Percentiles rank a stretch among this genome's conserved stretches.
Conservation (phyloP, 1,140 invertebrate genomes). For the Trinorchestia longiramus region DNA sequence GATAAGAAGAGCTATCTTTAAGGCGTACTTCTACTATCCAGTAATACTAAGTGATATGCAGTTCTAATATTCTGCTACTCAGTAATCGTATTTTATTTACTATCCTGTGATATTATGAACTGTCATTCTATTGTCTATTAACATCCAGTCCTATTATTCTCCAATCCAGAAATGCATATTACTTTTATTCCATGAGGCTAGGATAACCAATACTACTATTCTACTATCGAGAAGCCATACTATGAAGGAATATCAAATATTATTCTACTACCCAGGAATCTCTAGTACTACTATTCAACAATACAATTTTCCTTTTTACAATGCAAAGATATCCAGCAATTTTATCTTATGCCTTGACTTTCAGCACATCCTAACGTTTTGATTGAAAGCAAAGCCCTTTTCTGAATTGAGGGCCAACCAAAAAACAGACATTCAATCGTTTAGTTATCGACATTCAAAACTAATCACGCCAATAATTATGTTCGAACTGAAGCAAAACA, state of each 20-base stretch:
- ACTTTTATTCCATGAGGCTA: not conserved
- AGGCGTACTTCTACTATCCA: not conserved
- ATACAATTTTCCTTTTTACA: not conserved
- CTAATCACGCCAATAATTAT: no score
- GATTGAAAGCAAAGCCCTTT: no score
- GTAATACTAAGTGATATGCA: not conserved
- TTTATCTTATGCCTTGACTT: no score
- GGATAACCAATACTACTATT: no score
- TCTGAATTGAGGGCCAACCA: no score
- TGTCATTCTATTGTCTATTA: not conserved
- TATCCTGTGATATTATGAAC: no score
- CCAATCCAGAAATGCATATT: not conserved
- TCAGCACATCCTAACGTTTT: no score
- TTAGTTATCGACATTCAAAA: no score
- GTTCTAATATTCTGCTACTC: not conserved
- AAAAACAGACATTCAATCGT: no score
- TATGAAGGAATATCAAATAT: no score
- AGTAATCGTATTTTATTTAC: not conserved
- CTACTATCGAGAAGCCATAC: no score
- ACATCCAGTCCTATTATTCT: not conserved
- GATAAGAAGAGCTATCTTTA: not conserved
- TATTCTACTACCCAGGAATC: not conserved
- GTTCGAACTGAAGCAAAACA: no score
- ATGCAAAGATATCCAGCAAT: not conserved
- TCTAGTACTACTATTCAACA: not conserved